phyloP scores from a whole-genome alignment of 2,113 vertebrate genomes.

The Bucco capensis region DNA sequence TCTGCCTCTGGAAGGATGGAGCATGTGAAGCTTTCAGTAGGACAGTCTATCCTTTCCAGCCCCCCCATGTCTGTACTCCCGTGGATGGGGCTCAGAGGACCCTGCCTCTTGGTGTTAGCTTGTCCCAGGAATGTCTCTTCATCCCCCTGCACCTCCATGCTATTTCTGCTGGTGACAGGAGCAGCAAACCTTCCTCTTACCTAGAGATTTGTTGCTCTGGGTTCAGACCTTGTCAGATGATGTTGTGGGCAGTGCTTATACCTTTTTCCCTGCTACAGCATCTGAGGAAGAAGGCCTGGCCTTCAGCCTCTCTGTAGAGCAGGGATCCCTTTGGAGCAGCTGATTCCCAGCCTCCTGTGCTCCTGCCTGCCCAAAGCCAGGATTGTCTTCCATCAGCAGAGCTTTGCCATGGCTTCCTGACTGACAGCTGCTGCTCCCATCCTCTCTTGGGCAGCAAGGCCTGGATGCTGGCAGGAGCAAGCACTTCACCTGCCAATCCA shows the following conservation, averaged over 20 bases:
- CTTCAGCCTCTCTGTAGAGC: background rate
- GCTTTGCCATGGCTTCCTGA: background rate
- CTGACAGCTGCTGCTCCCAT: background rate
- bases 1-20: background rate
- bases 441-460: background rate
- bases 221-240: background rate
- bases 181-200: background rate
- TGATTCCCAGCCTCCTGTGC: background rate
- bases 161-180: background rate
- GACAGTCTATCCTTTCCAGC: background rate
- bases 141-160: background rate
- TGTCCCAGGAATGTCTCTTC: background rate
- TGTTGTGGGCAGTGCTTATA: no score
- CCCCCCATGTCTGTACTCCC: fast-evolving
- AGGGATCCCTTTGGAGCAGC: background rate
- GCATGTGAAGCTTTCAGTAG: background rate
- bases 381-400: background rate
- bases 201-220: background rate
- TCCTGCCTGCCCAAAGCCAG: background rate
- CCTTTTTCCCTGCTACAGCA: background rate
- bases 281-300: background rate
- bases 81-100: background rate
- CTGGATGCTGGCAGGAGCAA: background rate
- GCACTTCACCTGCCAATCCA: background rate
- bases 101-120: background rate